Base-by-base conservation (phyloP, 2,113 vertebrate species). In the Taxidea taxus region DNA sequence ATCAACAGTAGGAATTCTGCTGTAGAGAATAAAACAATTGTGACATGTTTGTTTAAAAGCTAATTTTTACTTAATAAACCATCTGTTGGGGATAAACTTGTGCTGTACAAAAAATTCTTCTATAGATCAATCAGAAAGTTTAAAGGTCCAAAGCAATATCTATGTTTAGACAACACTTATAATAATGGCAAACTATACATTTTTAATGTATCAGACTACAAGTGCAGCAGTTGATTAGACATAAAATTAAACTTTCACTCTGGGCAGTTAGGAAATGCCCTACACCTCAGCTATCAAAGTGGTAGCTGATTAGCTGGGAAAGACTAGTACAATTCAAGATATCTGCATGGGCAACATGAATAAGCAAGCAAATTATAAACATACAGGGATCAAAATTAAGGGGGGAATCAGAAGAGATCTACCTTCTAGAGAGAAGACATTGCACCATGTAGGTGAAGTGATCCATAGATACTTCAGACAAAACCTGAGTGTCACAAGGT, bases 21-120 rank as follows among this genome's bases (percentile, higher is more conserved):
- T 89, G 56, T 87, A 95, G 93, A 97, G 66, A 97, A 97, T 91
- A 97, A 97, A 98, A 97, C 97, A 94, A 98, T 92, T 97, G 94
- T 98, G 96, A 93, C 96, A 96, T 98, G 93, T 97, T 98, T 97
- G 88, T 96, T 96, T 97, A 97, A 97, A 98, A 97, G 83, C 42
- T 94, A 91, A 95, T 87, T 98, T 97, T 97, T 95, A 97, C 89
- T 96, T 97, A 97, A 97, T 96, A 98, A 97, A 95, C 95, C 96
- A 98, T 97, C 94, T 98, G 89, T 94, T 98, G 85, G 91, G 60
- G 91, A 97, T 96, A 66, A 47, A 97, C 54, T 91, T 94, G 62
- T 95, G 27, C 91, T 81, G 81, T 96, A 66, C 51, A 96, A 96
- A 85, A 98, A 95, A 94, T 92, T 96, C 64, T 89, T 95, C 91